Evolutionary conservation across 2,113 vertebrate genomes (phyloP).

Genomic region (Protobothrops flavoviridis): DNA sequence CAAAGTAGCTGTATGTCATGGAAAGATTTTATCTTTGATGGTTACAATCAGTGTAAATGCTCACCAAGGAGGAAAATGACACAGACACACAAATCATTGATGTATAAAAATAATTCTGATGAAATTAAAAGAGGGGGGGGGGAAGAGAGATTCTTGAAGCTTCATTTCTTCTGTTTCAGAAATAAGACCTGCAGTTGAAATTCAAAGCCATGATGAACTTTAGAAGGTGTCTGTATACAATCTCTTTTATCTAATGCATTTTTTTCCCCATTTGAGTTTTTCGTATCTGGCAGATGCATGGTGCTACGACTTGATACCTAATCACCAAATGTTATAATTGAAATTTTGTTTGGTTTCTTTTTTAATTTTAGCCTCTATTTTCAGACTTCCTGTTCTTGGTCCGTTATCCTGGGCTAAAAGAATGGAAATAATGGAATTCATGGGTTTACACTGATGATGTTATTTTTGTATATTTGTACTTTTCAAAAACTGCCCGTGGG

Average conservation of each 20-base stretch:
- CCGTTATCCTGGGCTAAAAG: constrained; percentile 24
- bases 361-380: constrained; percentile 20
- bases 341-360: background rate
- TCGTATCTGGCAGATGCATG: background rate
- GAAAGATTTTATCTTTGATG: background rate
- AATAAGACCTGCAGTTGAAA: background rate
- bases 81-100: background rate
- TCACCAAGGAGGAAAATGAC: background rate
- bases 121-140: background rate
- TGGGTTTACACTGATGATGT: constrained; percentile 51
- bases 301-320: background rate
- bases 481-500: constrained; percentile 50
- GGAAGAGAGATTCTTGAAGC: background rate
- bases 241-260: background rate
- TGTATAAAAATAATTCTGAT: background rate
- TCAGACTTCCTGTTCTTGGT: background rate
- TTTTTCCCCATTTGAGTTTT: background rate
- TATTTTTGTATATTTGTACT: constrained; percentile 57
- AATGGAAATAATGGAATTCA: constrained; percentile 29
- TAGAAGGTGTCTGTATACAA: background rate
- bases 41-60: background rate
- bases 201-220: background rate
- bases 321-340: background rate
- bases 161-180: background rate
- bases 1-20: background rate